Evolutionary conservation across 2,888 invertebrate genomes (phyloP).

Genomic region (Ephialtes manifestator): DNA sequence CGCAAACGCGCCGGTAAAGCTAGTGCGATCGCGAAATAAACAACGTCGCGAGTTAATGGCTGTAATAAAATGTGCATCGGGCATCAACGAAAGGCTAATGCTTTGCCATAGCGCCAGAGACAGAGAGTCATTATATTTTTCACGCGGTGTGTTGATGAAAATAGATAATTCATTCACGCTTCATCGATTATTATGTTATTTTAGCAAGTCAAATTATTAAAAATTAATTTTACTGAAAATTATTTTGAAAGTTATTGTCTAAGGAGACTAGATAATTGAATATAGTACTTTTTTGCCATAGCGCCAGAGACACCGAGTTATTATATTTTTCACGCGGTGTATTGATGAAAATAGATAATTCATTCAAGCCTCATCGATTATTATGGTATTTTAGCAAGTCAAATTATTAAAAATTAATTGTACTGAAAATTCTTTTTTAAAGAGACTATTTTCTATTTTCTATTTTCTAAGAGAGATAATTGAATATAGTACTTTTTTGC

Average conservation of each 20-base stretch:
- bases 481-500: no score
- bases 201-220: not conserved
- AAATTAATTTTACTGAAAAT: no score
- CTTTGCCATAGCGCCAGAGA: not conserved
- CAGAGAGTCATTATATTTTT: constrained; percentile 31
- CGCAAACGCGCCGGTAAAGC: constrained; percentile 34
- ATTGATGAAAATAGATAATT: constrained; percentile 29
- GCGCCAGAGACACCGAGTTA: constrained; percentile 1
- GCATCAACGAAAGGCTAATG: constrained; percentile 10
- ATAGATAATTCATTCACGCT: constrained; percentile 19
- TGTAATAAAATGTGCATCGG: constrained; percentile 52
- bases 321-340: constrained; percentile 23
- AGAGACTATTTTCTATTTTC: no score
- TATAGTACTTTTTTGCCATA: no score
- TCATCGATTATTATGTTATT: not conserved
- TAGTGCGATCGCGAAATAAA: constrained; percentile 38
- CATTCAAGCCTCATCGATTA: constrained; percentile 1
- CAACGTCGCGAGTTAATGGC: constrained; percentile 45
- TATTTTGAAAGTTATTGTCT: not conserved
- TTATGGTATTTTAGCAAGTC: not conserved
- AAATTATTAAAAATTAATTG: not conserved
- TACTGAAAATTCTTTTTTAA: no score
- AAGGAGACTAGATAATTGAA: no score
- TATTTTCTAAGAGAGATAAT: no score
- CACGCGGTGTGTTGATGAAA: constrained; percentile 12